Conservation (phyloP, 92 coral and sea anemone genomes). For the Nematostella vectensis region DNA sequence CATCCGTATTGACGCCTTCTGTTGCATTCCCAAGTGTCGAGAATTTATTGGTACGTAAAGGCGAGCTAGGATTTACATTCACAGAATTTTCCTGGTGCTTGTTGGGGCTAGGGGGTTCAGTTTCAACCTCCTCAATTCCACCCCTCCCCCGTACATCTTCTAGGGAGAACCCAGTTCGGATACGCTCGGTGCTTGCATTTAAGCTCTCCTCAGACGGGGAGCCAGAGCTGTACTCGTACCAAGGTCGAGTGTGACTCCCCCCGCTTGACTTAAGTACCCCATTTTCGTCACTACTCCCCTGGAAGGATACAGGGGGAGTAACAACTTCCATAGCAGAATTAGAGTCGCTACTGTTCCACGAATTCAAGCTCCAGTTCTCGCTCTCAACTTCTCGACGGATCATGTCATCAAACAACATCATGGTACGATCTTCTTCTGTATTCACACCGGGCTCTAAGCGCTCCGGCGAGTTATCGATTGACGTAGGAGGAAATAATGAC, state of each 20-base stretch:
- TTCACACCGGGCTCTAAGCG: neutral
- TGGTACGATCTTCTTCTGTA: constrained; percentile 69
- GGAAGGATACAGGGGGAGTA: constrained; percentile 41
- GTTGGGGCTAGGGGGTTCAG: neutral
- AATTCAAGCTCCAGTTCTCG: constrained; percentile 92
- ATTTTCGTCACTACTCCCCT: constrained; percentile 15
- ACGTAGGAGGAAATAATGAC: constrained; percentile 8
- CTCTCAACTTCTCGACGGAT: constrained; percentile 83
- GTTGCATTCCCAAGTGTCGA: neutral
- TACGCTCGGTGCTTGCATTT: constrained; percentile 24
- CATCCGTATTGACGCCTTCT: neutral
- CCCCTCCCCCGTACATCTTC: constrained; percentile 3
- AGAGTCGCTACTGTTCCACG: constrained; percentile 93
- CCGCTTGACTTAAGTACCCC: constrained; percentile 14
- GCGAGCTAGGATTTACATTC: no score
- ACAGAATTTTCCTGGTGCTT: no score
- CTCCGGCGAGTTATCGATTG: constrained; percentile 7
- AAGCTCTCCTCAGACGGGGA: constrained; percentile 68
- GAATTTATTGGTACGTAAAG: neutral
- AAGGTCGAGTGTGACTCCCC: constrained; percentile 26
- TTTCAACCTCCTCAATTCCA: neutral
- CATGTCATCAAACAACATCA: constrained; percentile 84
- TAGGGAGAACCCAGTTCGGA: constrained; percentile 9
- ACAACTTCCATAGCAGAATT: constrained; percentile 44
- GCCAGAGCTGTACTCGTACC: constrained; percentile 62